Evolutionary conservation across 2,888 invertebrate genomes (phyloP), one percentile per base, ranked within the genome.

Genomic region (Drosophila tanythrix): DNA sequence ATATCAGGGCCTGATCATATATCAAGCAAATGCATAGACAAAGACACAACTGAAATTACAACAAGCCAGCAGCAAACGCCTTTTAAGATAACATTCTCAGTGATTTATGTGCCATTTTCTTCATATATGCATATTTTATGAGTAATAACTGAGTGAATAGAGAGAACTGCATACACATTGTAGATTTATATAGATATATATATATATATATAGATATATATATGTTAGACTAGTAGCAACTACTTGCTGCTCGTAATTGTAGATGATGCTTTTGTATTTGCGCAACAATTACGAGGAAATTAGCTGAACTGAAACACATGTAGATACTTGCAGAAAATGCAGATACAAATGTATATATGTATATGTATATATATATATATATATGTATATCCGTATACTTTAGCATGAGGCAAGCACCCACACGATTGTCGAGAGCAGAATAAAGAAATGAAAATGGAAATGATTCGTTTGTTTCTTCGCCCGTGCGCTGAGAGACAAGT

Each of bases 51-150:
- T 63, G 46, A 58, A 67, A 74, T 38, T 60, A 72, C 62, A 72
- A 60, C 62, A 59, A 63, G 46, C 59, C 58, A 52, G 15, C 15
- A 36, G 13, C 52, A 31, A 73, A 74, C 66, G 63, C 73, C 84
- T 56, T 38, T 36, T 51, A 18, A 68, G 51, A 46, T 50, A 58
- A 50, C 38, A 55, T 59, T 50, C 51, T 56, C 40, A 61, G 57
- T 86, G 82, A 88, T 88, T 88, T 82, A 88, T 83, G 72, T 69
- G 67, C 66, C 65, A 70, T 68, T 79, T 71, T 64, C 15, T 33
- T 21, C 8, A 13, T 51, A 7, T 70, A 66, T 71, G 80, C 70
- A 81, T 88, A 74, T 72, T 73, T 67, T 76, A 88, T 83, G 83
- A 81, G 68, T 67, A 74, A 71, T 64, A 59, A 53, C 55, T 50